Evolutionary conservation across 2,797 vertebrate species (phyloP), one percentile per base, ranked within the genome.

Genomic region (Hybognathus amarus): DNA sequence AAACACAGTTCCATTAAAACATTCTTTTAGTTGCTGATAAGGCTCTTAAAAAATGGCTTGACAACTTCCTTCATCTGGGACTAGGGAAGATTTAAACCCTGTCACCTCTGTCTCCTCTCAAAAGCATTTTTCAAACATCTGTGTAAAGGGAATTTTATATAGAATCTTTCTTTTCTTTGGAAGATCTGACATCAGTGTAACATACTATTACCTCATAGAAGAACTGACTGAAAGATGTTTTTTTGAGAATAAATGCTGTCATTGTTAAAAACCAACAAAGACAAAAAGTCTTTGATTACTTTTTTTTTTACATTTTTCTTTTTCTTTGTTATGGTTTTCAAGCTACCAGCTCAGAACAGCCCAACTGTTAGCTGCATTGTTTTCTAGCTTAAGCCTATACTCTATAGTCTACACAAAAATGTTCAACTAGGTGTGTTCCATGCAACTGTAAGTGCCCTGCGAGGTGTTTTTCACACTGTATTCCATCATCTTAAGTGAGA

Each of bases 1-100:
- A 91, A 92, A 92, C 90, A 88, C 90, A 87, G 85, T 88, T 92
- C 90, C 91, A 93, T 93, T 93, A 93, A 92, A 94, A 91, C 89
- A 89, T 87, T 91, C 50, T 85, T n/a, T 91, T 91, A 89, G 86
- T 90, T 92, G 83, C 88, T 91, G 91, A 91, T 90, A 93, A 91
- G 89, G 52, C 88, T 88, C 82, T 88, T 77, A 24, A 89, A 82
- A 89, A 92, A 88, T 84, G 87, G 84, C 77, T 82, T 91, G 92
- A 91, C 88, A 89, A 88, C 88, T 86, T 87, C 79, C 40, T 87
- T 89, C 87, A 89, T 89, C 66, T 70, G 88, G 85, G 88, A 90
- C 30, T 38, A 79, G 70, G 38, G 33, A 86, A 68, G 79, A 87
- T 90, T 92, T 87, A 77, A 87, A 86, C 82, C 82, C 45, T 84